Conservation (phyloP, 2,888 invertebrate genomes). For the Galerucella calmariensis region DNA sequence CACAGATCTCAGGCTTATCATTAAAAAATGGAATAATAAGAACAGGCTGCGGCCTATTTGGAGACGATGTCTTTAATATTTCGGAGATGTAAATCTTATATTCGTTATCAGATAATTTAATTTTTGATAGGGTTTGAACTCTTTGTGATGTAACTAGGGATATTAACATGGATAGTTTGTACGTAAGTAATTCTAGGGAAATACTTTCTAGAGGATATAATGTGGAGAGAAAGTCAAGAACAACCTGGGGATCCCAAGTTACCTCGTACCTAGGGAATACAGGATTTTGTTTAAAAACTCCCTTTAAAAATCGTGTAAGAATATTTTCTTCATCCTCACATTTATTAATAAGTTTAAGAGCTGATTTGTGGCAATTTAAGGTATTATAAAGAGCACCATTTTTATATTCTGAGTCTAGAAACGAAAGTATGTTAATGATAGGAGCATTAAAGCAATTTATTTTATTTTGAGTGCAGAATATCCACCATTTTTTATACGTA, state of each 20-base stretch:
- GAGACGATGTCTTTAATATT: too few species aligned
- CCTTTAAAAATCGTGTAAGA: background rate
- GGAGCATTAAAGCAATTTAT: background rate
- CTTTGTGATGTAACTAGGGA: background rate
- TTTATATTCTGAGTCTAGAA: too few species aligned
- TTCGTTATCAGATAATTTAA: background rate
- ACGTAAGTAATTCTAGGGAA: background rate
- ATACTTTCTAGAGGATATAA: too few species aligned
- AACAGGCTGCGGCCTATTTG: too few species aligned
- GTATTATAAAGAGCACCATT: too few species aligned
- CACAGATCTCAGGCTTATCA: background rate
- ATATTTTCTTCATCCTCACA: background rate
- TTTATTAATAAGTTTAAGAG: too few species aligned
- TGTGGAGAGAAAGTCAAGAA: too few species aligned
- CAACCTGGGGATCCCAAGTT: too few species aligned
- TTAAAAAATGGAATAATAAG: too few species aligned
- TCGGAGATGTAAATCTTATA: background rate
- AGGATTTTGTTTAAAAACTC: background rate
- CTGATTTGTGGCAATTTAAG: too few species aligned
- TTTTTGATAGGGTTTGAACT: background rate
- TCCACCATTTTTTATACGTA: conserved; percentile 17
- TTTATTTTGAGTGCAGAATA: background rate
- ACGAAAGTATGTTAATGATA: background rate
- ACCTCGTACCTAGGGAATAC: too few species aligned
- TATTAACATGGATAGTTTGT: background rate